A percentile compares a stretch with the other conserved stretches of the same genome.
Conservation (phyloP, 2,888 invertebrate genomes). For the Amiota mariae region DNA sequence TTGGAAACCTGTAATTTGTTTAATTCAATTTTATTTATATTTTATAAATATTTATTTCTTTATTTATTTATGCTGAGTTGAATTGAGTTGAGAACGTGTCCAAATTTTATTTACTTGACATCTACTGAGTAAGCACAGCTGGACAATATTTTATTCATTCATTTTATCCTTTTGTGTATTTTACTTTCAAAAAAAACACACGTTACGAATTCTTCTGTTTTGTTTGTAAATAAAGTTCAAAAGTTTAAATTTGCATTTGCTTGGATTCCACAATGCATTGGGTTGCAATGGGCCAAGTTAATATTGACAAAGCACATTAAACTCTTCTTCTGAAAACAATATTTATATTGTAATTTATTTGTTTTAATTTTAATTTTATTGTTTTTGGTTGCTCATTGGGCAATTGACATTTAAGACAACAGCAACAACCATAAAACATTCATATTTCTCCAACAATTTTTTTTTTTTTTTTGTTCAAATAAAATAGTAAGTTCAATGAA, state of each 20-base stretch:
- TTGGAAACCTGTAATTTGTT: constrained; percentile 60
- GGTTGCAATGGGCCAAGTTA: constrained; percentile 44
- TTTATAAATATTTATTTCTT: constrained; percentile 38
- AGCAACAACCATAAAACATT: constrained; percentile 41
- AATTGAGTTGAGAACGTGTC: constrained; percentile 1
- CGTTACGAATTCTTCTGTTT: constrained; percentile 39
- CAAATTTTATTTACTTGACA: constrained; percentile 14
- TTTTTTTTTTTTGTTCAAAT: constrained; percentile 35
- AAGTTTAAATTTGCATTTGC: constrained; percentile 54
- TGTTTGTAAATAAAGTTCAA: constrained; percentile 56
- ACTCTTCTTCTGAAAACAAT: constrained; percentile 31
- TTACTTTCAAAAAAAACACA: too few relatives aligned
- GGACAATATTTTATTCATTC: constrained; percentile 25
- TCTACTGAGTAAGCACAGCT: constrained; percentile 54
- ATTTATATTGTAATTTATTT: background rate
- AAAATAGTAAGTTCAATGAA: constrained; percentile 23
- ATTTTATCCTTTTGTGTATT: too few relatives aligned
- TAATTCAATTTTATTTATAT: constrained; percentile 52
- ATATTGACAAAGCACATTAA: constrained; percentile 61
- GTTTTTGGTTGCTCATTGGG: constrained; percentile 38
- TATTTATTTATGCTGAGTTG: constrained; percentile 15
- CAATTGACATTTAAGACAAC: constrained; percentile 55
- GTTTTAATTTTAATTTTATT: background rate
- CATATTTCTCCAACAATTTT: background rate
- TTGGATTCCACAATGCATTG: too few relatives aligned